Evolutionary conservation across 2,888 invertebrate species (phyloP).

Genomic region (Bombylius major): DNA sequence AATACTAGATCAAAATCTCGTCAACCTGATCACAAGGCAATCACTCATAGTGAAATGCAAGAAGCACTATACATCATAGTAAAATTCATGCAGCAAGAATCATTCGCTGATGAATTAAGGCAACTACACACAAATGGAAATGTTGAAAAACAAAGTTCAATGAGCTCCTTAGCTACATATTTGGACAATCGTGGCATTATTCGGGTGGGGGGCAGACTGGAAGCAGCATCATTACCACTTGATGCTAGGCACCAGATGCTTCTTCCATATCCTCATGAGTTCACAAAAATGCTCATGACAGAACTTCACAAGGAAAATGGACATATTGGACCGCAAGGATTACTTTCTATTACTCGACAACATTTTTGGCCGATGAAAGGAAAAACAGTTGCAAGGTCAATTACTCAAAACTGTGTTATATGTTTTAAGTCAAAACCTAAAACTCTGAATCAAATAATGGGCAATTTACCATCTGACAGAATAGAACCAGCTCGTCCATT

Average conservation of each 20-base stretch:
- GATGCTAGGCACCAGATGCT: constrained; percentile 17
- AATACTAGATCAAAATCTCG: too few relatives aligned
- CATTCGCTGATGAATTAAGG: neutral
- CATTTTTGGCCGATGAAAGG: constrained; percentile 17
- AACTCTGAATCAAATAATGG: constrained; percentile 17
- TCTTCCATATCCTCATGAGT: constrained; percentile 13
- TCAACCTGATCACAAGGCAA: too few relatives aligned
- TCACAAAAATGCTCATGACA: constrained; percentile 8
- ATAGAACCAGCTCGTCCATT: constrained; percentile 6
- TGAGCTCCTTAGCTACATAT: constrained; percentile 9
- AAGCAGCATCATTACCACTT: constrained; percentile 11
- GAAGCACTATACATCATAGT: too few relatives aligned
- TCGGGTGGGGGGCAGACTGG: constrained; percentile 20
- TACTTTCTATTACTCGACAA: constrained; percentile 9
- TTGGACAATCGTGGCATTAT: constrained; percentile 17
- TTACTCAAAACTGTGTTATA: constrained; percentile 12
- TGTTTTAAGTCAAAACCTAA: constrained; percentile 12
- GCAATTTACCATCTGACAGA: constrained; percentile 16
- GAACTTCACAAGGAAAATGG: constrained; percentile 1
- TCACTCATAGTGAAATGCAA: too few relatives aligned
- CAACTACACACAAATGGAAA: neutral
- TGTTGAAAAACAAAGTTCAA: neutral
- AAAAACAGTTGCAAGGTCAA: constrained; percentile 8
- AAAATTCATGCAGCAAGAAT: neutral
- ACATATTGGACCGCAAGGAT: neutral